Percentiles rank a stretch among this genome's conserved stretches.
These are phyloP conservation scores for Drosophila watanabei DNA, from an alignment of 1,140 invertebrate species.

Conservation along the genomic window DNA sequence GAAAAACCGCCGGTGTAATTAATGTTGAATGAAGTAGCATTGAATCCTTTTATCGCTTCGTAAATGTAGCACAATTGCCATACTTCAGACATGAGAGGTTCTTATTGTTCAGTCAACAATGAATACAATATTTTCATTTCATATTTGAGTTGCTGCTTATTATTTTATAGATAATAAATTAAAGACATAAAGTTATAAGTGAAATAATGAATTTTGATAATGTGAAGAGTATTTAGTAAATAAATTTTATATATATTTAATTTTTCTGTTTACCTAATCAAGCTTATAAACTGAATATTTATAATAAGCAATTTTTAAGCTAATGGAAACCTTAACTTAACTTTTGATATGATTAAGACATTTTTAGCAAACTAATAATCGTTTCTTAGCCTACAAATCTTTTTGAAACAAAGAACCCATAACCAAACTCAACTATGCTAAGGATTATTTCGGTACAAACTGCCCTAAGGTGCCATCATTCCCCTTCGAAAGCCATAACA, in stretches of 20 bases:
- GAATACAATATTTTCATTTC: neutral
- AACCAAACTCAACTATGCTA: neutral
- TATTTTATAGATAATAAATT: neutral
- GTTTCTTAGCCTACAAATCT: too few relatives aligned
- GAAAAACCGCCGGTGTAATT: constrained; percentile 70
- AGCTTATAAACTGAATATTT: neutral
- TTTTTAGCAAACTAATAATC: neutral
- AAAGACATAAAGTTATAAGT: neutral
- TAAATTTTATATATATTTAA: neutral
- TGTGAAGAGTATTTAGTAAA: too few relatives aligned
- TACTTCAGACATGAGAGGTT: constrained; percentile 9
- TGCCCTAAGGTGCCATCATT: neutral
- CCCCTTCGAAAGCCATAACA: neutral
- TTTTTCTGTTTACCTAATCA: neutral
- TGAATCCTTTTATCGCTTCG: constrained; percentile 55
- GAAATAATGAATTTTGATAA: neutral
- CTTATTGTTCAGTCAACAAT: constrained; percentile 1
- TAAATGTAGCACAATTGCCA: neutral
- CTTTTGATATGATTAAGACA: neutral
- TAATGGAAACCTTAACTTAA: neutral
- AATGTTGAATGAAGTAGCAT: constrained; percentile 72
- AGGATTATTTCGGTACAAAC: neutral
- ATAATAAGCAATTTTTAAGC: neutral
- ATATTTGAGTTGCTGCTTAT: neutral
- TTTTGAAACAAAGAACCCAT: neutral